These are phyloP conservation scores for Hyles vespertilio DNA, from an alignment of 1,140 invertebrate species.

Conservation along the genomic window DNA sequence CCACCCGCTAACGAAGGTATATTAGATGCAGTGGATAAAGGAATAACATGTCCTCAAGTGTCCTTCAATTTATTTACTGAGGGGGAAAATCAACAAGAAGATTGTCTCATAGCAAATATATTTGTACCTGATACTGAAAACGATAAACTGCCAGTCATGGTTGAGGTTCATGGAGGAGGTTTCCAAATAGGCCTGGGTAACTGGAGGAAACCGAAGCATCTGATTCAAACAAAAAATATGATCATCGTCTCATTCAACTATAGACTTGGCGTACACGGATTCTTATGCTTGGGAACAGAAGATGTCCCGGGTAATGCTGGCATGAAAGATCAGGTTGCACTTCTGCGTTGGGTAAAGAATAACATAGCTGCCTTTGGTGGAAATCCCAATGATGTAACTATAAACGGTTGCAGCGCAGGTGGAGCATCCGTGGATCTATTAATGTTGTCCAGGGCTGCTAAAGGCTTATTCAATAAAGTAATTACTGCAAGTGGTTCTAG, in stretches of 20 bases:
- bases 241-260: slow-evolving; percentile 43
- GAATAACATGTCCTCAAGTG: slow-evolving; percentile 30
- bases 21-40: slow-evolving; percentile 30
- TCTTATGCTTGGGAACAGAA: slow-evolving; percentile 43
- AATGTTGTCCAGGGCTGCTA: slow-evolving; percentile 36
- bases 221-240: slow-evolving; percentile 28
- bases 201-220: slow-evolving; percentile 23
- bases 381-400: slow-evolving; percentile 47
- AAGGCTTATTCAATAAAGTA: slow-evolving; percentile 41
- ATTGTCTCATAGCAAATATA: slow-evolving; percentile 21
- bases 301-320: slow-evolving; percentile 50
- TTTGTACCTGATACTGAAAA: slow-evolving; percentile 18
- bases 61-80: neutral
- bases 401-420: slow-evolving; percentile 45
- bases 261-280: slow-evolving; percentile 39
- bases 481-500: slow-evolving; percentile 44
- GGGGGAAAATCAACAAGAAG: slow-evolving; percentile 9
- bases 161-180: slow-evolving; percentile 22
- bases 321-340: slow-evolving; percentile 48
- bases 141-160: slow-evolving; percentile 18
- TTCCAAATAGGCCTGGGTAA: slow-evolving; percentile 21
- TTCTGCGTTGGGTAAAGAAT: slow-evolving; percentile 42
- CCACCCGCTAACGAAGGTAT: slow-evolving; percentile 29
- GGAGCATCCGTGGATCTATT: slow-evolving; percentile 40
- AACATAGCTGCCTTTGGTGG: slow-evolving; percentile 51